Base-by-base conservation (phyloP, 2,888 invertebrate species). In the Priapulus caudatus region DNA sequence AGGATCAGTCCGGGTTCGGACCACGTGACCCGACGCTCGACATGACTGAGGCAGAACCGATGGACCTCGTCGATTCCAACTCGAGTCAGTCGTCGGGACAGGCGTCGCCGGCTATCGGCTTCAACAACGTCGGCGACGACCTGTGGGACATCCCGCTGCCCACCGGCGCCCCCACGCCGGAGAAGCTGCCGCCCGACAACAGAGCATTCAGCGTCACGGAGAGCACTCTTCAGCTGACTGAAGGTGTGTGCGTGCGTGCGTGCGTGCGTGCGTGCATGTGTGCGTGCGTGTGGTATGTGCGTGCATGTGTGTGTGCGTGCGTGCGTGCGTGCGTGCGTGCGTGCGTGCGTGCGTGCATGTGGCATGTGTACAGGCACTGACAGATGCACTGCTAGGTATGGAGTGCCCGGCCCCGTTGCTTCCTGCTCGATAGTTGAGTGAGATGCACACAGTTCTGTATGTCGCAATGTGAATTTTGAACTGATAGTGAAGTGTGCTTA, bases 211-310 rank as follows among this genome's bases (percentile, higher is more conserved):
- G n/a, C n/a, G n/a, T n/a, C n/a, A n/a, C n/a, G n/a, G n/a, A n/a
- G n/a, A n/a, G n/a, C n/a, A n/a, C n/a, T n/a, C n/a, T 33, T 10
- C n/a, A n/a, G 10, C 10, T 33, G 33, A 10, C 10, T 33, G 33
- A 10, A n/a, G 10, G 33, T 33, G 33, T 33, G 33, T 33, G 33
- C 33, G 33, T 33, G 33, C 33, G 33, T 33, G 33, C 33, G 33
- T 33, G 33, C 33, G 33, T 33, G 33, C 33, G 33, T 33, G 33
- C 33, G 33, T 33, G 33, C 33, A n/a, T 33, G 33, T n/a, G 33
- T 33, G 33, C 33, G 33, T 33, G 33, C 33, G 33, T 33, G 33
- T n/a, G 33, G 33, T 33, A n/a, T n/a, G 33, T 33, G 33, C 33
- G 33, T 33, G 33, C 33, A n/a, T 33, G 33, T 33, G 33, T 33